phyloP scores from a whole-genome alignment of 2,113 vertebrate species.

The Centropus unirufus region DNA sequence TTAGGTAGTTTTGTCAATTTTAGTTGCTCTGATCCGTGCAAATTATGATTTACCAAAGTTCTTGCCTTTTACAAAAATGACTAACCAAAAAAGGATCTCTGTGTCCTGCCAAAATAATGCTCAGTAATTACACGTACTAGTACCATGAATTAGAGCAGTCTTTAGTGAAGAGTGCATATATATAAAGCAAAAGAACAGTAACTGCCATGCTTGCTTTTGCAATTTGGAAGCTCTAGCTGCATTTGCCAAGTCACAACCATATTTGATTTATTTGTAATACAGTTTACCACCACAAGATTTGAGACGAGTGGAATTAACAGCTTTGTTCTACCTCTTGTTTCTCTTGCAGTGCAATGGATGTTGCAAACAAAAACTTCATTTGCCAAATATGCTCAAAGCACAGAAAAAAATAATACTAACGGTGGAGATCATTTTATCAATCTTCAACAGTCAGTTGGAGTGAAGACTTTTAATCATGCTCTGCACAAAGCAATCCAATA shows the following conservation, averaged over 20 bases:
- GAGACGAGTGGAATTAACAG: background rate
- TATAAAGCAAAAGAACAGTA: background rate
- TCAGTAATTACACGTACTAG: background rate
- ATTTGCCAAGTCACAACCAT: conserved; percentile 16
- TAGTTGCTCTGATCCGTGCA: background rate
- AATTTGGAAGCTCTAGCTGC: background rate
- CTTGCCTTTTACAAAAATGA: background rate
- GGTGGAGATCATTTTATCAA: background rate
- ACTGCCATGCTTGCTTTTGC: background rate
- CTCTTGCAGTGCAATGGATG: background rate
- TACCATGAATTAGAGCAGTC: background rate
- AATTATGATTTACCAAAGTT: background rate
- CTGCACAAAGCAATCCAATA: background rate
- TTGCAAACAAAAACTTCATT: background rate
- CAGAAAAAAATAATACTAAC: background rate
- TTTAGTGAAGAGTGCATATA: background rate
- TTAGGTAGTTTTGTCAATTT: background rate
- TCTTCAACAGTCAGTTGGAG: background rate
- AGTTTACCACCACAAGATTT: conserved; percentile 6
- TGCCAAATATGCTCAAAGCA: background rate
- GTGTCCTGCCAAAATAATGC: background rate
- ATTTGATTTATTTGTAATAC: conserved; percentile 7
- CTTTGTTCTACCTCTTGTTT: conserved; percentile 25
- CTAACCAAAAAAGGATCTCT: background rate
- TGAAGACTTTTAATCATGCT: background rate